phyloP scores from a whole-genome alignment of 2,888 invertebrate species.

The Microctonus brassicae region DNA sequence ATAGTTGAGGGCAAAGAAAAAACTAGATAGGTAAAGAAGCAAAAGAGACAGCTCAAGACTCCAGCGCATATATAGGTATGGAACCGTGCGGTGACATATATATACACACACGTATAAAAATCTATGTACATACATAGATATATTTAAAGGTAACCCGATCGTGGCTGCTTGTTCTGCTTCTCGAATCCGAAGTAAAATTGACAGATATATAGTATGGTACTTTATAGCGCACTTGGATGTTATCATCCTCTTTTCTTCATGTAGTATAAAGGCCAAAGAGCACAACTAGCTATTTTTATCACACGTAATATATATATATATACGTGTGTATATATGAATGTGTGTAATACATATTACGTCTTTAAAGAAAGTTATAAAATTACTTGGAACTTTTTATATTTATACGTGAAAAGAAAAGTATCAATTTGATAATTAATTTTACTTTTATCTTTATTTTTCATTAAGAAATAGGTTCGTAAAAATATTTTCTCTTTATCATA shows the following conservation, averaged over 20 bases:
- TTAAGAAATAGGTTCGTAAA: not conserved
- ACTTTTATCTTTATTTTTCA: not conserved
- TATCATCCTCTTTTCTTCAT: conserved; percentile 38
- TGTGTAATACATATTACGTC: not conserved
- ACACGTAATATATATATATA: not conserved
- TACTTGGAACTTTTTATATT: not conserved
- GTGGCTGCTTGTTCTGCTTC: conserved; percentile 10
- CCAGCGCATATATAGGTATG: too few species aligned
- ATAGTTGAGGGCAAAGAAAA: not conserved
- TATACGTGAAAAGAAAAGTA: not conserved
- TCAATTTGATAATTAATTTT: not conserved
- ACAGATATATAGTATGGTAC: conserved; percentile 15
- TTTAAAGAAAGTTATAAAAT: not conserved
- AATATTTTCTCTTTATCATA: not conserved
- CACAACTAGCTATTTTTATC: conserved; percentile 27
- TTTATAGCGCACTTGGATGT: conserved; percentile 44
- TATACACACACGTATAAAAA: not conserved
- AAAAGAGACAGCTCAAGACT: not conserved
- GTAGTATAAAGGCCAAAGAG: conserved; percentile 4
- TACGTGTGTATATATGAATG: not conserved
- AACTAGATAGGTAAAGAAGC: not conserved
- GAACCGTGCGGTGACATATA: not conserved
- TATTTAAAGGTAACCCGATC: not conserved
- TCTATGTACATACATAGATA: not conserved
- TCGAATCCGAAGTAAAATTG: conserved; percentile 32